Conservation (phyloP, 2,888 invertebrate species). For the Thera obeliscata region DNA sequence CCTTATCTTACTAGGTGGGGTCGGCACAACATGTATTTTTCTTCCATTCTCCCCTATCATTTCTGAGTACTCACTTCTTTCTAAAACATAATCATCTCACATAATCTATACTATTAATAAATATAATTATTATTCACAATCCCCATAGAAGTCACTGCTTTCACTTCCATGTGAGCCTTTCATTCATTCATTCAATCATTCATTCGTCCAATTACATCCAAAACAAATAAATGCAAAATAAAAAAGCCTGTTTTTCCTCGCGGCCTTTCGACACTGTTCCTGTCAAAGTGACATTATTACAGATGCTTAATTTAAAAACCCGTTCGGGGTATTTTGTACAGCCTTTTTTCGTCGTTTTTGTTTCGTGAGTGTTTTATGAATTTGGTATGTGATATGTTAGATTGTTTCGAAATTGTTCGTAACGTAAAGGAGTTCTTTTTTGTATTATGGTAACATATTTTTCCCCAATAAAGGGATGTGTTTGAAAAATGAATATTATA, state of each 20-base stretch:
- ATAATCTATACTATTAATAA: too few species aligned
- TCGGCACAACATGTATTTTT: too few species aligned
- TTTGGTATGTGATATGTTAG: slow-evolving; percentile 1
- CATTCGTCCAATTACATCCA: background rate
- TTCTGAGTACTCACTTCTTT: too few species aligned
- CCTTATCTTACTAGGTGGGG: too few species aligned
- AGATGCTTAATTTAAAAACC: slow-evolving; percentile 11
- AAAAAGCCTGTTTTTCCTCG: slow-evolving; percentile 6
- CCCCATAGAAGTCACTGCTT: too few species aligned
- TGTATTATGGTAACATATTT: background rate
- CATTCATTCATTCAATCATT: background rate
- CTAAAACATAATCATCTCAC: too few species aligned
- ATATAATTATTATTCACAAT: too few species aligned
- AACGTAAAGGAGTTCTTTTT: background rate
- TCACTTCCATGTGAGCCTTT: background rate
- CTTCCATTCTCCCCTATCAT: too few species aligned
- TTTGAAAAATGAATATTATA: too few species aligned
- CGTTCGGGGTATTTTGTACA: background rate
- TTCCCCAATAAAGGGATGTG: too few species aligned
- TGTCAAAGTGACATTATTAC: slow-evolving; percentile 19
- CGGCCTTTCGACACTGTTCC: slow-evolving; percentile 12
- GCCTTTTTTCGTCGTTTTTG: background rate
- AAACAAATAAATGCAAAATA: background rate
- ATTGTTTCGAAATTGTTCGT: slow-evolving; percentile 2
- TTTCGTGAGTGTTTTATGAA: slow-evolving; percentile 2